Base-by-base conservation (phyloP, 2,113 vertebrate genomes). In the Callospermophilus lateralis region DNA sequence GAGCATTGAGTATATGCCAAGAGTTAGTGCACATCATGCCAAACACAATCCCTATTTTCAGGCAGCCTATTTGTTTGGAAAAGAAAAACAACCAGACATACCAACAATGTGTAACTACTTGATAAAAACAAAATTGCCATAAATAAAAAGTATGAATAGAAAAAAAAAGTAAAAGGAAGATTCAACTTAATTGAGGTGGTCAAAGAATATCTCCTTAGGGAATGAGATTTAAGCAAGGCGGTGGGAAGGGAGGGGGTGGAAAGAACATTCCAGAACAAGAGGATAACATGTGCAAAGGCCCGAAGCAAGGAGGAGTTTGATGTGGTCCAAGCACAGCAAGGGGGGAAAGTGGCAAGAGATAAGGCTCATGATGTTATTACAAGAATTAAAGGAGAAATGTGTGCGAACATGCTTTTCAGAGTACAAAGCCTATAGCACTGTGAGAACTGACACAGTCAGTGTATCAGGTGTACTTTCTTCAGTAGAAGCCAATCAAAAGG, bases 251-350 rank as follows among this genome's bases (percentile, higher is more conserved):
- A 90, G 34, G 28, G 30, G 53, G 85, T 89, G 51, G 88, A 85
- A 53, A 96, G 65, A 97, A 92, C 53, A 89, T 93, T 97, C 92
- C 84, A 84, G 48, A 42, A 89, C 90, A 97, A 88, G 73, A 53
- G 90, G 15, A 92, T 90, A 90, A 95, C 76, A 95, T 39, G 39
- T 74, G 67, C 79, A 73, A 94, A 81, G 70, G 58, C 89, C 96
- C 12, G 51, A 65, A 93, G 95, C 86, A 96, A 90, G 92, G 92
- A 97, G 92, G 87, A 90, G 87, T 53, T 34, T 63, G 67, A 87
- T 39, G 11, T 24, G 30, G 74, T 96, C 96, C 97, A 95, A 97
- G 72, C 97, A 94, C 32, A 97, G 86, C 97, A 95, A 91, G 61
- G 63, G 70, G 45, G 22, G 51, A 87, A 70, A 90, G 86, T 68